phyloP scores from a whole-genome alignment of 2,888 invertebrate species.

The Cinara cedri region DNA sequence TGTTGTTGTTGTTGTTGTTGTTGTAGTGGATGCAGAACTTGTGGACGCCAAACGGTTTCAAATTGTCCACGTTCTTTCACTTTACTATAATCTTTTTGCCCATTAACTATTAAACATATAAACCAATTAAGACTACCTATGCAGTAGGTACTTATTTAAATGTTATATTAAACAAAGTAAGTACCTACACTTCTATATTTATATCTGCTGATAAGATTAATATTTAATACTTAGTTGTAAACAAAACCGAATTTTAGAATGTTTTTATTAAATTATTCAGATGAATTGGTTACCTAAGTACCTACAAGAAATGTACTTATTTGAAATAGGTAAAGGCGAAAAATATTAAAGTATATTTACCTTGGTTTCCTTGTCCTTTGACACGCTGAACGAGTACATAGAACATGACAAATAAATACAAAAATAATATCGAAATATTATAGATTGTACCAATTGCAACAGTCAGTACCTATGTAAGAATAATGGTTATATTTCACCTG shows the following conservation, averaged over 20 bases:
- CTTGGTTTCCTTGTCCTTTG: conserved; percentile 87
- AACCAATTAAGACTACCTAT: background rate
- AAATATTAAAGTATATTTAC: conserved; percentile 64
- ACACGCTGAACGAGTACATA: conserved; percentile 70
- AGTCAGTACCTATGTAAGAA: conserved; percentile 61
- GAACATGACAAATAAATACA: conserved; percentile 61
- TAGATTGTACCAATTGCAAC: conserved; percentile 60
- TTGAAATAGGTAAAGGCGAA: background rate
- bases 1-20: background rate
- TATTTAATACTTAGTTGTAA: no score
- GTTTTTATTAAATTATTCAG: no score
- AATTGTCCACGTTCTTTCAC: conserved; percentile 28
- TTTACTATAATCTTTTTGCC: conserved; percentile 32
- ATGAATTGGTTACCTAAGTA: background rate
- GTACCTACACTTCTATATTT: no score
- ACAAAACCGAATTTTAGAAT: no score
- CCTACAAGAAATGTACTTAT: background rate
- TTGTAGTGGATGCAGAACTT: conserved; percentile 32
- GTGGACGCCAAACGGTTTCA: conserved; percentile 42
- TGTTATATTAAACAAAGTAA: no score
- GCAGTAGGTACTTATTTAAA: background rate
- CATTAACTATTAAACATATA: conserved; percentile 29
- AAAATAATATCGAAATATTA: conserved; percentile 58
- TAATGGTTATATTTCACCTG: conserved; percentile 70
- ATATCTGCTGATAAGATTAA: no score